Evolutionary conservation across 2,797 vertebrate species (phyloP).

Genomic region (Phataginus tricuspis): DNA sequence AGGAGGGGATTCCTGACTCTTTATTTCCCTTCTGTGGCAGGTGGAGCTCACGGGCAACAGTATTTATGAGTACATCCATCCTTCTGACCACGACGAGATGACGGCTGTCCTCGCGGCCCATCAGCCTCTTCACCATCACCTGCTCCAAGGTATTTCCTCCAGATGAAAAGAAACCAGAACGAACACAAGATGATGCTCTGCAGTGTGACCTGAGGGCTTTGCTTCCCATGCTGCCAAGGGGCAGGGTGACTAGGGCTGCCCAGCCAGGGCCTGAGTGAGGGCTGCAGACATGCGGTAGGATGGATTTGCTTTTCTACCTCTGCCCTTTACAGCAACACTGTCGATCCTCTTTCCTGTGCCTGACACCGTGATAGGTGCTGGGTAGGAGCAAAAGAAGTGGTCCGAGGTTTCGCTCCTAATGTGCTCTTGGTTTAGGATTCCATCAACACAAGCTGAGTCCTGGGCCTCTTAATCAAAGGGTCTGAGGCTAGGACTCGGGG

Average conservation of each 20-base stretch:
- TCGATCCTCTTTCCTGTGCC: background rate
- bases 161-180: background rate
- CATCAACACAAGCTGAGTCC: rapidly evolving
- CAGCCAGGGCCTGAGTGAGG: background rate
- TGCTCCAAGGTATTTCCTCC: constrained; percentile 90
- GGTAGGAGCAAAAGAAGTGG: background rate
- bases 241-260: background rate
- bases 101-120: constrained; percentile 93
- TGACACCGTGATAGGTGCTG: background rate
- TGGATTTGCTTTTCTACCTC: background rate
- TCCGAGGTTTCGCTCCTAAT: too few species aligned
- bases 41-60: constrained; percentile 98
- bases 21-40: constrained; percentile 81
- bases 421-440: background rate
- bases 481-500: rapidly evolving
- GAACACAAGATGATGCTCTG: background rate
- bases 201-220: background rate
- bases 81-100: constrained; percentile 97
- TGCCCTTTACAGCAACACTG: background rate
- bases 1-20: background rate
- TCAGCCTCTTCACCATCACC: constrained; percentile 91
- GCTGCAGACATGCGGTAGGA: rapidly evolving
- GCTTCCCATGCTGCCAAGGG: background rate
- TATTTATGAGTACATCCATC: constrained; percentile 98
- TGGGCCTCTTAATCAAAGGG: background rate